Percentiles rank a stretch among this genome's conserved stretches.
These are phyloP conservation scores for Channa argus DNA, from an alignment of 2,113 vertebrate genomes.

Conservation along the genomic window DNA sequence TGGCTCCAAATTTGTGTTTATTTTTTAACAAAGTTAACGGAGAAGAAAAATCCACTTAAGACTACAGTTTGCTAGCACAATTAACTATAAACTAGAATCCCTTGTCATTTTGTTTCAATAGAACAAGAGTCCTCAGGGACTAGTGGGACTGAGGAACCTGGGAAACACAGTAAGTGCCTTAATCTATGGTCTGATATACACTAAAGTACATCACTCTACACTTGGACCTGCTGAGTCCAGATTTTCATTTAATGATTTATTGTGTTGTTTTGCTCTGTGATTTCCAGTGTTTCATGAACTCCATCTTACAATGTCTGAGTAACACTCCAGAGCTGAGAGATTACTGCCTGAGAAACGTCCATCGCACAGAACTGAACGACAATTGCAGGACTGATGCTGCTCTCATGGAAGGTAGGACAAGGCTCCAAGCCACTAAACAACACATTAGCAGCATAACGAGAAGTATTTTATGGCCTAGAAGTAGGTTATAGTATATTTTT, in stretches of 20 bases:
- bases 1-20: neutral
- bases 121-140: constrained; percentile 92
- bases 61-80: neutral
- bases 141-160: constrained; percentile 94
- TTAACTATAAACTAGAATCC: neutral
- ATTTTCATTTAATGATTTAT: neutral
- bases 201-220: neutral
- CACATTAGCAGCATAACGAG: too few relatives aligned
- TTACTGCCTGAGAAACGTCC: constrained; percentile 91
- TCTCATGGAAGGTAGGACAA: constrained; percentile 89
- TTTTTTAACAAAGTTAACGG: too few relatives aligned
- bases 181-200: too few relatives aligned
- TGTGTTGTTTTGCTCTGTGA: neutral
- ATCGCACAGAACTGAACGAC: constrained; percentile 89
- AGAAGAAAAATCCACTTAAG: too few relatives aligned
- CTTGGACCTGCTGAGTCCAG: rapidly evolving
- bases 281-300: constrained; percentile 97
- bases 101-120: constrained; percentile 64
- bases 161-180: constrained; percentile 92
- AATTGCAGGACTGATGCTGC: constrained; percentile 84
- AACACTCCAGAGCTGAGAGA: constrained; percentile 94
- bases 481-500: neutral
- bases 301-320: constrained; percentile 96
- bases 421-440: neutral
- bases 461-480: constrained; percentile 1